phyloP scores from a whole-genome alignment of 2,113 vertebrate species.

The Taurulus bubalis region DNA sequence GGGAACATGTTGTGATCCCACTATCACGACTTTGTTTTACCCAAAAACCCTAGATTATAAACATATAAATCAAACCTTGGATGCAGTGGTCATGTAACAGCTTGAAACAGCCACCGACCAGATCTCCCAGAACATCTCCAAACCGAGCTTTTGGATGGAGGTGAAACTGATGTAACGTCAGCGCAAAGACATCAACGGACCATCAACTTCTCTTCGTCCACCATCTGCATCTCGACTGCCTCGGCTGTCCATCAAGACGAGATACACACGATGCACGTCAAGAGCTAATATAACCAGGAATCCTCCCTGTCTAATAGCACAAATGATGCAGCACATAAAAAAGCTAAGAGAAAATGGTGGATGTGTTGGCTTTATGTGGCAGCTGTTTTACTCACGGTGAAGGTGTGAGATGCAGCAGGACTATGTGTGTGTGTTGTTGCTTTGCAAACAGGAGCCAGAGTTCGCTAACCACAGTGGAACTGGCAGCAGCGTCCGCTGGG shows the following conservation, averaged over 20 bases:
- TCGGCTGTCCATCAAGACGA: constrained; percentile 7
- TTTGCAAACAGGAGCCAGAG: constrained; percentile 48
- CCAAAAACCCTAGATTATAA: constrained; percentile 25
- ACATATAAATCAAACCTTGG: constrained; percentile 34
- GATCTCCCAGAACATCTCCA: constrained; percentile 30
- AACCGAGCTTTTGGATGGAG: constrained; percentile 48
- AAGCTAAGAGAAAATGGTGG: constrained; percentile 9
- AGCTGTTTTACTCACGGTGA: constrained; percentile 34
- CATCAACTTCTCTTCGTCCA: constrained; percentile 63
- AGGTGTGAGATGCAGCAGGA: constrained; percentile 23
- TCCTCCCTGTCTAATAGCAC: not conserved
- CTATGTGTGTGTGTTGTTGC: constrained; percentile 8
- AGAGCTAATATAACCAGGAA: constrained; percentile 23
- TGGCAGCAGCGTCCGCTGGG: constrained; percentile 60
- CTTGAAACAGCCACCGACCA: constrained; percentile 2
- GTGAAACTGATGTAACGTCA: constrained; percentile 44
- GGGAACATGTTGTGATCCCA: constrained; percentile 16
- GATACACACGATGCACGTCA: constrained; percentile 36
- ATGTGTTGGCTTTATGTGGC: constrained; percentile 23
- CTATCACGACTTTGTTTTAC: not conserved
- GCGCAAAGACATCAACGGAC: constrained; percentile 64
- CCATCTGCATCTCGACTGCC: constrained; percentile 21
- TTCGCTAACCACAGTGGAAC: constrained; percentile 49
- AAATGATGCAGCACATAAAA: not conserved
- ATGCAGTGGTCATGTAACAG: constrained; percentile 1